Percentiles rank a stretch among this genome's conserved stretches.
These are phyloP conservation scores for Alcedo atthis DNA, from an alignment of 2,797 vertebrate species.

Conservation along the genomic window DNA sequence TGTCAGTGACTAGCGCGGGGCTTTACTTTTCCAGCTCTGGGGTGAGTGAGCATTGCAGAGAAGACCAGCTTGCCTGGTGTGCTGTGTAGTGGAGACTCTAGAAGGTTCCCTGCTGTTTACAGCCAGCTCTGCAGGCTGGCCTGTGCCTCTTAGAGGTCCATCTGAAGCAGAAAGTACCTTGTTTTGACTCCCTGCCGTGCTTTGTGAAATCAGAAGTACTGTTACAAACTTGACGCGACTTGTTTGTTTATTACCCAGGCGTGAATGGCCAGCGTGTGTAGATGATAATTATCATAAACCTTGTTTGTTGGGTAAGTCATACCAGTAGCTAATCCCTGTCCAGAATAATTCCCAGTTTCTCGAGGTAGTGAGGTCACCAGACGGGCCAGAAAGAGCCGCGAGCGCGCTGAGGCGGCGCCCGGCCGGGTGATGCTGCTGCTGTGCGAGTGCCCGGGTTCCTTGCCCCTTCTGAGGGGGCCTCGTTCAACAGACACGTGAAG, in stretches of 20 bases:
- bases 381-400: background rate
- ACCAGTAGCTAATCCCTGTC: background rate
- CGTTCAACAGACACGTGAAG: accelerated
- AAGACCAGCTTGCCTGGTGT: background rate
- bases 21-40: background rate
- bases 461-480: accelerated
- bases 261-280: slow-evolving; percentile 1
- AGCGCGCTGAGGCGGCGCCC: background rate
- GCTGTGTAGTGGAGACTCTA: background rate
- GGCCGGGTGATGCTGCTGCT: background rate
- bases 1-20: background rate
- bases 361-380: background rate
- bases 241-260: slow-evolving; percentile 30
- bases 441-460: background rate
- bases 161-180: background rate
- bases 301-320: slow-evolving; percentile 17
- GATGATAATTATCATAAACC: slow-evolving; percentile 45
- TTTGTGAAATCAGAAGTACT: slow-evolving; percentile 48
- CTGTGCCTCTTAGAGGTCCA: background rate
- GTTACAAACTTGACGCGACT: slow-evolving; percentile 54
- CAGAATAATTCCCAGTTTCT: slow-evolving; percentile 13
- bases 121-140: background rate
- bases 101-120: background rate
- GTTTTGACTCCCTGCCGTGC: background rate
- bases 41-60: background rate